Evolutionary conservation across 2,888 invertebrate species (phyloP).

Genomic region (Callyntrura guangdongensis): DNA sequence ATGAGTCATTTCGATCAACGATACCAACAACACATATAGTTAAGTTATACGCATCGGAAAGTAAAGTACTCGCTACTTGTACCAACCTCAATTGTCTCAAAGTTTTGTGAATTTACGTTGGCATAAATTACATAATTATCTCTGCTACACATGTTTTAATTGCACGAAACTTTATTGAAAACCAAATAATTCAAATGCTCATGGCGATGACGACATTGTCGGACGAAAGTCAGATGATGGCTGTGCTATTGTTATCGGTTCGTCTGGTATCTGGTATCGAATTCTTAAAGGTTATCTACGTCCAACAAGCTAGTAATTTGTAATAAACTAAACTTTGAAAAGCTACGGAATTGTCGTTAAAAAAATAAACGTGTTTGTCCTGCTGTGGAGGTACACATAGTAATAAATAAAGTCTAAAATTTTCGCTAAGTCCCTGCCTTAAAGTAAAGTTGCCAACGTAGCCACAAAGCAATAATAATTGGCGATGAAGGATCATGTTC

Average conservation of each 20-base stretch:
- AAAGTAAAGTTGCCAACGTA: neutral
- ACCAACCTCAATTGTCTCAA: no score
- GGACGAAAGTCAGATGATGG: neutral
- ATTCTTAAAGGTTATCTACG: constrained; percentile 50
- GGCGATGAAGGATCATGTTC: neutral
- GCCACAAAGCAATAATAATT: neutral
- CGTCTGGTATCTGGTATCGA: neutral
- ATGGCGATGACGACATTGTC: neutral
- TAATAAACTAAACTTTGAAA: no score
- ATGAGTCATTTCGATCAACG: no score
- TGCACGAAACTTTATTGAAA: neutral
- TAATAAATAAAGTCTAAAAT: constrained; percentile 32
- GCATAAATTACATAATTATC: no score
- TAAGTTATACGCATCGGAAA: no score
- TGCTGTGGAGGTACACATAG: neutral
- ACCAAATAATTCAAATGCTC: neutral
- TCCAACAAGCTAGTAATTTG: neutral
- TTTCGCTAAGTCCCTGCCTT: neutral
- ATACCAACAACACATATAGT: no score
- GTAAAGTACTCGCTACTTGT: no score
- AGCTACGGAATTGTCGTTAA: neutral
- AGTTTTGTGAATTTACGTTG: no score
- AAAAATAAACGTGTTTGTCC: neutral
- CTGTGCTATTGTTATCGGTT: neutral
- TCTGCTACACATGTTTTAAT: neutral